Conservation (phyloP, 2,797 vertebrate species). For the Carcharodon carcharias region DNA sequence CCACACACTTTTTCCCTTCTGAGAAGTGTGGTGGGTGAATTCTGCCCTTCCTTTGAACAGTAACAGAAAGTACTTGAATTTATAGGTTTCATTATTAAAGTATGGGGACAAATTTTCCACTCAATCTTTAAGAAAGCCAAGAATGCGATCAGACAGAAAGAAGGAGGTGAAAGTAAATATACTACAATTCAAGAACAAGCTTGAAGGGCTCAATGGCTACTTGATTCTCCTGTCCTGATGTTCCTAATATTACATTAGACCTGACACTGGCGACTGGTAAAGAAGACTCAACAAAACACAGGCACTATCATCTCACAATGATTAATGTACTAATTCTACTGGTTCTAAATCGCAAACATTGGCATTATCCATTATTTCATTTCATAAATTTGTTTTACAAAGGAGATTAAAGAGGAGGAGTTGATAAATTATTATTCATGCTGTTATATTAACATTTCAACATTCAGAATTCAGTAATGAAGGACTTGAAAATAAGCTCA, state of each 20-base stretch:
- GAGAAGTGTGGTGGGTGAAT: background rate
- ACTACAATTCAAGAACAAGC: background rate
- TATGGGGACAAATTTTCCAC: background rate
- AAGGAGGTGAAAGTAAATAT: background rate
- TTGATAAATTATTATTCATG: background rate
- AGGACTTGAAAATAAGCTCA: background rate
- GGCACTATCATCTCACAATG: background rate
- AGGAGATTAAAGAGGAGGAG: background rate
- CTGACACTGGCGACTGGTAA: background rate
- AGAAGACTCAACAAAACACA: background rate
- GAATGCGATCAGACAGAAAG: background rate
- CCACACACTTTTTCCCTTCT: background rate
- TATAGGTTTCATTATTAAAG: background rate
- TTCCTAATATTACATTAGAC: background rate
- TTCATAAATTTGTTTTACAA: background rate
- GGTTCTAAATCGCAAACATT: background rate
- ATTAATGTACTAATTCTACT: background rate
- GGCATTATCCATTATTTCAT: background rate
- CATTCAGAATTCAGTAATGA: constrained; percentile 22
- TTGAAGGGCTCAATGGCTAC: background rate
- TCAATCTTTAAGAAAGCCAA: background rate
- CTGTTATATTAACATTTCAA: background rate
- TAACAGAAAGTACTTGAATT: background rate
- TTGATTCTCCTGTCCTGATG: background rate
- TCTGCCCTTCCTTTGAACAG: background rate